These are phyloP conservation scores for Pangasianodon hypophthalmus DNA, from an alignment of 2,113 vertebrate genomes.

Conservation along the genomic window DNA sequence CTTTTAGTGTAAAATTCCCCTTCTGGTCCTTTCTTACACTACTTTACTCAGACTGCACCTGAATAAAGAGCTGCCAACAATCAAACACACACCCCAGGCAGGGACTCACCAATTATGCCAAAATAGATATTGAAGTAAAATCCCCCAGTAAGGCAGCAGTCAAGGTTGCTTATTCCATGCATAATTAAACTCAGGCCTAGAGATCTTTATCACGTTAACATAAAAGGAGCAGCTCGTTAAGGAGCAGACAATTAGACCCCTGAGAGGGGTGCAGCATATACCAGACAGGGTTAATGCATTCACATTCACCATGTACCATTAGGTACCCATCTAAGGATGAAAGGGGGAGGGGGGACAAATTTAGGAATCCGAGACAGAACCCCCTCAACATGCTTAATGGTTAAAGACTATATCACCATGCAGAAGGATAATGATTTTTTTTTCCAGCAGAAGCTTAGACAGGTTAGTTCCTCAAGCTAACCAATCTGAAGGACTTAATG, in stretches of 20 bases:
- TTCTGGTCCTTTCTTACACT: background rate
- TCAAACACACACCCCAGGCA: conserved; percentile 39
- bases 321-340: conserved; percentile 17
- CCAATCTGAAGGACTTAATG: background rate
- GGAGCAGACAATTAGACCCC: conserved; percentile 53
- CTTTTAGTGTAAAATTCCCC: background rate
- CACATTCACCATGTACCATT: conserved; percentile 30
- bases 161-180: conserved; percentile 53
- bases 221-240: conserved; percentile 49
- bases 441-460: background rate
- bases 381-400: background rate
- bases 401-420: background rate
- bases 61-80: conserved; percentile 25
- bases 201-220: conserved; percentile 49
- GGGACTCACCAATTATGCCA: conserved; percentile 38
- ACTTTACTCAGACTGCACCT: conserved; percentile 15
- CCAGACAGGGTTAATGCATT: conserved; percentile 49
- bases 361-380: background rate
- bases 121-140: conserved; percentile 48
- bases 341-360: background rate
- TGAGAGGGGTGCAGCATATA: conserved; percentile 8
- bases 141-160: conserved; percentile 35
- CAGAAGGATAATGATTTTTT: background rate
- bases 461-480: conserved; percentile 15
- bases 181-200: conserved; percentile 51